Evolutionary conservation across 2,797 vertebrate genomes (phyloP).

Genomic region (Siniperca scherzeri): DNA sequence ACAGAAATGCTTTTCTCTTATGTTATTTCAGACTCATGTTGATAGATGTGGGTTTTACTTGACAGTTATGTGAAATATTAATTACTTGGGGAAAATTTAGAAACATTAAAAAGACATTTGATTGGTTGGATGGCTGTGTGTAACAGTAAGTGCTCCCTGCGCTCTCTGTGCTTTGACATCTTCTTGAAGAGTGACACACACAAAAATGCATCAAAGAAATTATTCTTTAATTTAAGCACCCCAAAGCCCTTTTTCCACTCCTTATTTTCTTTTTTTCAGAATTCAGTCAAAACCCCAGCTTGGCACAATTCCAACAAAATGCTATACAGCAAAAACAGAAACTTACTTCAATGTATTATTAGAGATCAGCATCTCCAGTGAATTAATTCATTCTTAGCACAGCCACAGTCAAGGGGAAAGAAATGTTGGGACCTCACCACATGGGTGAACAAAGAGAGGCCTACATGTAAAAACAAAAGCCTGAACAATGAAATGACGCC

Average conservation of each 20-base stretch:
- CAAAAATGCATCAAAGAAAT: conserved; percentile 6
- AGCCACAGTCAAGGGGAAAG: conserved; percentile 1
- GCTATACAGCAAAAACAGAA: conserved; percentile 20
- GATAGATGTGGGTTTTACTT: conserved; percentile 17
- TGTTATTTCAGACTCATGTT: conserved; percentile 23
- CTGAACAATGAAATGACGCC: too few relatives aligned
- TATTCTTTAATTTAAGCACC: neutral
- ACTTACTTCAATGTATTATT: conserved; percentile 10
- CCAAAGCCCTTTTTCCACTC: neutral
- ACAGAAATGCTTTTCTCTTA: neutral
- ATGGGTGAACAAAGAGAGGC: too few relatives aligned
- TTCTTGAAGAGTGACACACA: neutral
- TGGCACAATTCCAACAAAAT: conserved; percentile 4
- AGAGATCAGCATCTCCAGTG: conserved; percentile 26
- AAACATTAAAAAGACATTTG: conserved; percentile 9
- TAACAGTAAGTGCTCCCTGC: neutral
- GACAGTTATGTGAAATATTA: conserved; percentile 22
- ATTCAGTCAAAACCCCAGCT: conserved; percentile 10
- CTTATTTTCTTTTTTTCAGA: neutral
- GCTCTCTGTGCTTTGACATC: neutral
- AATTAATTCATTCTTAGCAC: conserved; percentile 1
- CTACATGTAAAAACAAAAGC: too few relatives aligned
- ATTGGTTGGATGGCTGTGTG: neutral
- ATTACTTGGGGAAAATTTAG: neutral
- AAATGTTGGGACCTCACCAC: too few relatives aligned